Evolutionary conservation across 2,888 invertebrate genomes (phyloP), one percentile per base, ranked within the genome.

Genomic region (Coremacera marginata): DNA sequence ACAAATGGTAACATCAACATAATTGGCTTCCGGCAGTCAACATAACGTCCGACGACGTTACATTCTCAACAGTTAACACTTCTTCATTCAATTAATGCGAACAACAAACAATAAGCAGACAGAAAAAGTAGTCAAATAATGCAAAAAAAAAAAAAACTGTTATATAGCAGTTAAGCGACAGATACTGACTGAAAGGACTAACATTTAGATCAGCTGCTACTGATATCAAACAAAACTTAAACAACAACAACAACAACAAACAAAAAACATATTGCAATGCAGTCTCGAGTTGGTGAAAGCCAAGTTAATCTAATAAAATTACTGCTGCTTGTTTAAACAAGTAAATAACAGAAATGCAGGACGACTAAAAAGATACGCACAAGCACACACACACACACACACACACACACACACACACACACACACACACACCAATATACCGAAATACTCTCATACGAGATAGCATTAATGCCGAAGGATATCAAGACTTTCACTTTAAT

Each of bases 251-350:
- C n/a, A n/a, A n/a, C 8, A 44, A 16, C 2, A 25, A 22, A 19
- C 3, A 60, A 60, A 25, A 44, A 11, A 11, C 11, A 14, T 11
- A 44, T 44, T 44, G n/a, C 44, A 44, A 44, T 44, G 14, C 44
- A 44, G 44, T 44, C 44, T 44, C 44, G 44, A 44, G 37, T 19
- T 60, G 57, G 1, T 63, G 63, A 27, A 34, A 70, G 60, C 34
- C 49, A 62, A 62, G 60, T 63, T 63, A 52, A 34, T 34, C 52
- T 63, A 76, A 76, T 76, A 51, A 76, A 70, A 76, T 76, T 76
- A 71, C 52, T 76, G 60, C 71, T 65, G 76, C 71, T 76, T 76
- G 71, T 76, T 76, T 76, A 57, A 71, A 65, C 62, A 63, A 63
- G 55, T 55, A 70, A 63, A 70, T 27, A 72, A 62, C 22, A 49